Percentiles rank a stretch among this genome's conserved stretches.
Evolutionary conservation across 2,113 vertebrate species (phyloP).

Genomic region (Haemorhous mexicanus): DNA sequence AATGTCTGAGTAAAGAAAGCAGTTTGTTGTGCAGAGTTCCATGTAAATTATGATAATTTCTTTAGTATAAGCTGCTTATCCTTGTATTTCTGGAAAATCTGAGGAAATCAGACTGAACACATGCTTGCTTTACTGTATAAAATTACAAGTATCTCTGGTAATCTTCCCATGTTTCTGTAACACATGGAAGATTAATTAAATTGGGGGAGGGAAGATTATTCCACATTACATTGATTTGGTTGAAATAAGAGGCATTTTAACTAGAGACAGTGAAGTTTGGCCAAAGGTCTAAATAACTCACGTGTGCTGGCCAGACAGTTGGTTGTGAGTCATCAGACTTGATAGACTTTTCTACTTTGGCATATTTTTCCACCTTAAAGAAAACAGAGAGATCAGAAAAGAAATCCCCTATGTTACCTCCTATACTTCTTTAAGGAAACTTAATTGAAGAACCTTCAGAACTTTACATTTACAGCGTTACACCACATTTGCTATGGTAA

Average conservation of each 20-base stretch:
- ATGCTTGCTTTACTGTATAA: not conserved
- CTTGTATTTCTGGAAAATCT: not conserved
- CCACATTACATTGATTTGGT: not conserved
- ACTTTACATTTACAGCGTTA: not conserved
- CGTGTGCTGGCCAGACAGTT: conserved; percentile 93
- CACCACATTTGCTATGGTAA: not conserved
- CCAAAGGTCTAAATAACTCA: conserved; percentile 65
- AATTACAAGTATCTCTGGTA: not conserved
- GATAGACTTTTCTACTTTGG: conserved; percentile 92
- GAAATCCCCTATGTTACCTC: not conserved
- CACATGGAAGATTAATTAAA: not conserved
- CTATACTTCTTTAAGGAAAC: not conserved
- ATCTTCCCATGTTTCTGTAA: not conserved
- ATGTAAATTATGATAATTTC: not conserved
- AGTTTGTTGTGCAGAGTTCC: not conserved
- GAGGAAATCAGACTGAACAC: not conserved
- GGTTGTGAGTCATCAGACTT: conserved; percentile 90
- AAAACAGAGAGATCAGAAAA: conserved; percentile 7
- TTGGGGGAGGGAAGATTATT: not conserved
- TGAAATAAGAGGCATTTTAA: not conserved
- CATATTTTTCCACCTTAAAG: conserved; percentile 94
- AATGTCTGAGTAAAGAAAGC: not conserved
- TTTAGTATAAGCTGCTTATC: not conserved
- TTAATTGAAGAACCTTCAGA: not conserved
- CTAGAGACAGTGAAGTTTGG: conserved; percentile 2